phyloP scores from a whole-genome alignment of 2,113 vertebrate species.

The Pelmatolapia mariae region DNA sequence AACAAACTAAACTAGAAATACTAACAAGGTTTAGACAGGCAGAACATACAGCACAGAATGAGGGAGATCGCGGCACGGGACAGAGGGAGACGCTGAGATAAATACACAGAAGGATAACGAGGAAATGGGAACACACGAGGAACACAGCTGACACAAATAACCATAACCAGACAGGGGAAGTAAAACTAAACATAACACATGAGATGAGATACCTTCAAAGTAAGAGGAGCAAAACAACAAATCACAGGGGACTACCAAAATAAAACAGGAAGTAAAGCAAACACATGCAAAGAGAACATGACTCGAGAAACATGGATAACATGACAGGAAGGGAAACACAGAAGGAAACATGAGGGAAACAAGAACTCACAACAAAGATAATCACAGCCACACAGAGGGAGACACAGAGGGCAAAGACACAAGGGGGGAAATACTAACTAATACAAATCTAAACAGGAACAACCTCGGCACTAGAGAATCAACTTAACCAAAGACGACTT shows the following conservation, averaged over 20 bases:
- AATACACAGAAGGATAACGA: not conserved
- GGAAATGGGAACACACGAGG: not conserved
- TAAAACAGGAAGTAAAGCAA: fast-evolving
- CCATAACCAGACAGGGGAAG: not conserved
- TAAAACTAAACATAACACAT: not conserved
- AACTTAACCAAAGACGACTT: not conserved
- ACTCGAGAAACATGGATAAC: not conserved
- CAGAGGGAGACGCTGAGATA: fast-evolving
- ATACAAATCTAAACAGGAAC: not conserved
- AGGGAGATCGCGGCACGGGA: not conserved
- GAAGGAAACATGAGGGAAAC: fast-evolving
- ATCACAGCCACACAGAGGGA: not conserved
- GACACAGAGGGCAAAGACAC: not conserved
- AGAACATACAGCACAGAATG: not conserved
- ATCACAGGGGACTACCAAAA: not conserved
- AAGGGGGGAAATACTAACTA: not conserved
- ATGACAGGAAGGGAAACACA: not conserved
- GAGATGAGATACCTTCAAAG: not conserved
- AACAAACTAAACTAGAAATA: not conserved
- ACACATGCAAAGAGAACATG: fast-evolving
- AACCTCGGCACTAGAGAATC: not conserved
- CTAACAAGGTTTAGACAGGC: not conserved
- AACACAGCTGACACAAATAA: not conserved
- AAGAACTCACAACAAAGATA: not conserved
- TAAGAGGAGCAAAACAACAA: not conserved